Conservation (phyloP, 2,888 invertebrate genomes). For the Glaucopsyche alexis region DNA sequence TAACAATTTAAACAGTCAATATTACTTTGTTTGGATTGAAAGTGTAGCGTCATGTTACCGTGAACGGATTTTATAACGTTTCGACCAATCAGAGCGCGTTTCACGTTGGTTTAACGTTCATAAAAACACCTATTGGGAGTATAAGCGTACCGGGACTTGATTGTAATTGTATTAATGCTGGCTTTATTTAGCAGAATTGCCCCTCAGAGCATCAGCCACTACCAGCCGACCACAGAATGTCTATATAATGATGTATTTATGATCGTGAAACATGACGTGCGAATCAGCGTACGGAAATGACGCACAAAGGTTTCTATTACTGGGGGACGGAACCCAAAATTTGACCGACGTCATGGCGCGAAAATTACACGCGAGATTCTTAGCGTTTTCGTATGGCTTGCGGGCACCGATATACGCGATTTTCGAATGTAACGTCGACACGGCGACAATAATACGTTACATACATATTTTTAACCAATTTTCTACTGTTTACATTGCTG, state of each 20-base stretch:
- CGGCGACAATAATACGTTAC: background rate
- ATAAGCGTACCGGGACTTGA: too few species aligned
- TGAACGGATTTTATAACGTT: too few species aligned
- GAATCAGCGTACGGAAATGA: conserved; percentile 1
- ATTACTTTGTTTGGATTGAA: too few species aligned
- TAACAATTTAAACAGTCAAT: too few species aligned
- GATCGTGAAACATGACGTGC: conserved; percentile 4
- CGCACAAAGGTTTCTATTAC: conserved; percentile 1
- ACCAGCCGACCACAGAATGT: conserved; percentile 2
- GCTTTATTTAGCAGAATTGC: too few species aligned
- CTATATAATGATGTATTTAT: conserved; percentile 14
- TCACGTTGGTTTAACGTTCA: too few species aligned
- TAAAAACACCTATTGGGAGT: too few species aligned
- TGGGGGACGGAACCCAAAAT: conserved; percentile 23
- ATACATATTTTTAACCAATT: background rate
- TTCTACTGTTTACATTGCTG: background rate
- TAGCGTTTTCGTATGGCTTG: background rate
- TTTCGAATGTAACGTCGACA: too few species aligned
- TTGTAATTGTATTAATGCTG: too few species aligned
- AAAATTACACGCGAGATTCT: background rate
- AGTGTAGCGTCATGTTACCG: too few species aligned
- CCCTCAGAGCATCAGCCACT: background rate
- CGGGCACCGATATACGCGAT: too few species aligned
- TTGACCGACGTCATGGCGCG: background rate
- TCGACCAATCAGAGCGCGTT: too few species aligned